phyloP scores from a whole-genome alignment of 2,797 vertebrate genomes.

The Tenualosa thibaudeaui region DNA sequence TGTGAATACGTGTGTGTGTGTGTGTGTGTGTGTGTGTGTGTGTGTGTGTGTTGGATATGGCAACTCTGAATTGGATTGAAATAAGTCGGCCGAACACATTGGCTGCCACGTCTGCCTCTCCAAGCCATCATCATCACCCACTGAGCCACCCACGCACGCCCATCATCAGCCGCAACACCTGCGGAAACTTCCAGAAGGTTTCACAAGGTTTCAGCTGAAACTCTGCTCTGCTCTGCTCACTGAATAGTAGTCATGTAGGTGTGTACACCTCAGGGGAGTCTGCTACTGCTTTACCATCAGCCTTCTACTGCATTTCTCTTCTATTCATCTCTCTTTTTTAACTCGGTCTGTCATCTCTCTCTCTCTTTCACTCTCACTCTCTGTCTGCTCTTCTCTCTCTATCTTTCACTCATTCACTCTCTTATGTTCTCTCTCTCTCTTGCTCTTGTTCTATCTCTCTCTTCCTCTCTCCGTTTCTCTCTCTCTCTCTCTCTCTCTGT shows the following conservation, averaged over 20 bases:
- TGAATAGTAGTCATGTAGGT: background rate
- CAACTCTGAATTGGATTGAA: background rate
- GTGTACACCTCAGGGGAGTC: background rate
- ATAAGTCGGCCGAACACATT: background rate
- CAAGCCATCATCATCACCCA: conserved; percentile 21
- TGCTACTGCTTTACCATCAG: background rate
- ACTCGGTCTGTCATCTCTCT: background rate
- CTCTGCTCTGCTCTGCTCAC: background rate
- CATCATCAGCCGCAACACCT: background rate
- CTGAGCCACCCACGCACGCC: conserved; percentile 12
- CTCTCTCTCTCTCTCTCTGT: background rate
- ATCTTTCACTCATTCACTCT: background rate
- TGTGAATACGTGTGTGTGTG: background rate
- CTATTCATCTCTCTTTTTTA: background rate
- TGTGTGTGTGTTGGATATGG: background rate
- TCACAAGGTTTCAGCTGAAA: background rate
- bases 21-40: conserved; percentile 30
- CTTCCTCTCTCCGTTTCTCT: background rate
- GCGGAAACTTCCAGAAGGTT: conserved; percentile 8
- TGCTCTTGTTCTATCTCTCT: background rate
- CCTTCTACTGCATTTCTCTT: background rate
- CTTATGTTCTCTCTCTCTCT: background rate
- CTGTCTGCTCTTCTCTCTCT: background rate
- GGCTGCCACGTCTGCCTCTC: conserved; percentile 6
- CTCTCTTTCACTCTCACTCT: background rate